phyloP scores from a whole-genome alignment of 35 echinoderm and acorn worm species.

The Eucidaris tribuloides region DNA sequence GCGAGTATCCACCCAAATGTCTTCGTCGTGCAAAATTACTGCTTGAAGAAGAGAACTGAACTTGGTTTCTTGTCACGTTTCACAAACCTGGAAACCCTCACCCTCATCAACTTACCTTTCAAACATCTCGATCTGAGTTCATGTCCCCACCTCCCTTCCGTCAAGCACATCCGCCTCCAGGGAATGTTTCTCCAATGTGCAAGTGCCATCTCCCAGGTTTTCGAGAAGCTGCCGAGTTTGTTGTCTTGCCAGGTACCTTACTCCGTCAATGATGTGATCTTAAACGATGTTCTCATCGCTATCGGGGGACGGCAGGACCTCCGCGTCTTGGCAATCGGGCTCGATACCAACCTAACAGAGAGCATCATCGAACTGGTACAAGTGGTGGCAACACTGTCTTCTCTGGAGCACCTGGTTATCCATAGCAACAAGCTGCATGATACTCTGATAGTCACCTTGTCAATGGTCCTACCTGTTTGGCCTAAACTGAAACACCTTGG shows the following conservation, averaged over 20 bases:
- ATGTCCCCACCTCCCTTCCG: neutral
- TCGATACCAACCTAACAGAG: neutral
- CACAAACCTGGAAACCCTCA: neutral
- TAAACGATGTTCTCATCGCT: neutral
- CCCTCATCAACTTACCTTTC: neutral
- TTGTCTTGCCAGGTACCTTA: neutral
- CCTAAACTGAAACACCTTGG: neutral
- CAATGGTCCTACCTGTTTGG: neutral
- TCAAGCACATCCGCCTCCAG: neutral
- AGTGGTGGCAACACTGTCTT: neutral
- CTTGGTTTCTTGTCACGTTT: neutral
- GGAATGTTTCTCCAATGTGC: neutral
- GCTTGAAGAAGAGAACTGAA: neutral
- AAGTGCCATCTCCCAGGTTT: neutral
- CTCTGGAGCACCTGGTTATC: neutral
- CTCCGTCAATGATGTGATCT: slow-evolving; percentile 1
- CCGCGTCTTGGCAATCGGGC: neutral
- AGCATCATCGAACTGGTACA: neutral
- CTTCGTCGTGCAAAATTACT: neutral
- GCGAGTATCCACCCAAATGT: neutral
- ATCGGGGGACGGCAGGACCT: neutral
- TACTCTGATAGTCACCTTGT: neutral
- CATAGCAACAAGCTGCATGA: neutral
- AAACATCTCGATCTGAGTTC: neutral
- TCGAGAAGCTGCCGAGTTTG: neutral